phyloP scores from a whole-genome alignment of 2,113 vertebrate species.

The Corythornis cristatus region DNA sequence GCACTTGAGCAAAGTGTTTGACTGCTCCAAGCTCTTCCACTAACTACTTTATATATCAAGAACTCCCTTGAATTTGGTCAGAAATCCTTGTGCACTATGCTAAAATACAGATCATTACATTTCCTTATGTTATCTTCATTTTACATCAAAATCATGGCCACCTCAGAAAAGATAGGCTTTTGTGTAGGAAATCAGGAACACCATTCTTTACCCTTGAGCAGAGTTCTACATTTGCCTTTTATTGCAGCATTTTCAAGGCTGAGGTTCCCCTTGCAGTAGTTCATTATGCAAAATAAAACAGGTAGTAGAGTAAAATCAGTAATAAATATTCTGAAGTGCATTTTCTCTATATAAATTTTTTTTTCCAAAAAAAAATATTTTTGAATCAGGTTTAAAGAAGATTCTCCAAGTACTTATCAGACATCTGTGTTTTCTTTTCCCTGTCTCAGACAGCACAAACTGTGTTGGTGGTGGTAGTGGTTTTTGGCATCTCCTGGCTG shows the following conservation, averaged over 20 bases:
- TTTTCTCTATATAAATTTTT: not conserved
- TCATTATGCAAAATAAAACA: not conserved
- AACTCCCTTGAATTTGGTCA: not conserved
- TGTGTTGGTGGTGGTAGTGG: conserved; percentile 94
- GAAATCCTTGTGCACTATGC: not conserved
- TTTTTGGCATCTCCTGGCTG: conserved; percentile 97
- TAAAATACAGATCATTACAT: not conserved
- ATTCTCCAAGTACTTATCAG: conserved; percentile 23
- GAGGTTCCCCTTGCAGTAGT: not conserved
- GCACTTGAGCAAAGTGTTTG: not conserved
- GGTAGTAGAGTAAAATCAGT: not conserved
- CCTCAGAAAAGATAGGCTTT: not conserved
- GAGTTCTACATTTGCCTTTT: not conserved
- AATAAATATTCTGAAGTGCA: not conserved
- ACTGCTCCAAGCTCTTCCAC: not conserved
- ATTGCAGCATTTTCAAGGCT: not conserved
- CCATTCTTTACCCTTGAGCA: not conserved
- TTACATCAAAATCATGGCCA: not conserved
- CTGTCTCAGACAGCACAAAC: conserved; percentile 91
- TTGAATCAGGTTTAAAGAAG: not conserved
- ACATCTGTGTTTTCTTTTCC: conserved; percentile 48
- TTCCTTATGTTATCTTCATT: not conserved
- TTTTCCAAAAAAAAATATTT: not conserved
- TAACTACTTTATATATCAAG: not conserved
- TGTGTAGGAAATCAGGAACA: not conserved